Evolutionary conservation across 2,888 invertebrate genomes (phyloP), one percentile per base, ranked within the genome.

Genomic region (Ennomos erosarius): DNA sequence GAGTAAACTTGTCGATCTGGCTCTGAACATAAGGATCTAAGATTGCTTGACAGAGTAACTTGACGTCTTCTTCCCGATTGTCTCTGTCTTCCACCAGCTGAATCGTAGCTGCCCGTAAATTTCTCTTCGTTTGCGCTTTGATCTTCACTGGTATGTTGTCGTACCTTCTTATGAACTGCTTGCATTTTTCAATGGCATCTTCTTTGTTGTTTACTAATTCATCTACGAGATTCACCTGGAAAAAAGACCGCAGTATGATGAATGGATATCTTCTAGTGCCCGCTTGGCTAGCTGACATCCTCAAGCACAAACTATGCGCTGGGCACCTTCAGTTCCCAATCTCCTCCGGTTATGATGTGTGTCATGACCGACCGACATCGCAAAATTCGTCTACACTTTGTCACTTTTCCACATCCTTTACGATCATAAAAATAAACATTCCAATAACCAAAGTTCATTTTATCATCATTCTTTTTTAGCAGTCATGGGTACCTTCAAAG

Each of bases 141-240:
- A 94, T 93, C 16, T 85, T 50, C 0, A 92, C 90, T 67, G 95
- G 92, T 55, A 96, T 93, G 64, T 93, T 94, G 40, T 93, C 90
- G 82, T 94, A 96, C 50, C 85, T 87, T 10, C 78, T 77, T 51
- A 97, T 52, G 35, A 58, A 58, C 38, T 48, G 42, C 44, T 58
- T 58, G 26, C 58, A 61, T 50, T 46, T 50, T 12, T 61, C 48
- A 2, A 54, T 49, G 13, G 59, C 45, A 13, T 55, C 48, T 12
- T 56, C 45, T 51, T 53, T 58, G 12, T 52, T 43, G 6, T 82
- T 75, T 8, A 93, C 95, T 26, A 95, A 75, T 80, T 96, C 95
- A 86, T 97, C 97, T 1, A 97, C 89, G 0, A 97, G 82, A 5
- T 96, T 96, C 44, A 95, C 87, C 56, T 56, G 40, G 2, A 33